These are phyloP conservation scores for Drosophila paracracens DNA, from an alignment of 2,888 invertebrate genomes.

Conservation along the genomic window DNA sequence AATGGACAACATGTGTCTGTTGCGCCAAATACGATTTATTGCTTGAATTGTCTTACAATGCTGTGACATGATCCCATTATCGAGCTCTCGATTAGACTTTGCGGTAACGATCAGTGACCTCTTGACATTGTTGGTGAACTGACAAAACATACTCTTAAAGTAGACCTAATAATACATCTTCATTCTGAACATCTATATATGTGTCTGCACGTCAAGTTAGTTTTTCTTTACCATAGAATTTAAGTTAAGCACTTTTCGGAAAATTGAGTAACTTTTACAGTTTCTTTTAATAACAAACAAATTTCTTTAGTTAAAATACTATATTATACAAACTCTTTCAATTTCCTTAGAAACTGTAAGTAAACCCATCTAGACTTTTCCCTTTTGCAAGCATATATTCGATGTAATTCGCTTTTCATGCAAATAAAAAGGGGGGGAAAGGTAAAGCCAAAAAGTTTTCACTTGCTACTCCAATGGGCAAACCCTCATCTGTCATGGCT, in stretches of 20 bases:
- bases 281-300: not conserved
- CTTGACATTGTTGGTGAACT: conserved; percentile 16
- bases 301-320: not conserved
- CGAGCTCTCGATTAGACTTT: conserved; percentile 15
- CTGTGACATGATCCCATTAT: conserved; percentile 58
- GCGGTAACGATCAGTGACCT: conserved; percentile 61
- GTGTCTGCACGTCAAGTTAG: not conserved
- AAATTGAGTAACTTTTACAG: not conserved
- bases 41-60: conserved; percentile 47
- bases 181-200: not conserved
- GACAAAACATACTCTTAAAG: not conserved
- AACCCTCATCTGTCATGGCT: conserved; percentile 39
- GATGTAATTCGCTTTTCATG: conserved; percentile 13
- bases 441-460: conserved; percentile 54
- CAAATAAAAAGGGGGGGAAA: conserved; percentile 37
- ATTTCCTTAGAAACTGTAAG: not conserved
- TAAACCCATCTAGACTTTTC: conserved; percentile 19
- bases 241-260: not conserved
- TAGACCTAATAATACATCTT: not conserved
- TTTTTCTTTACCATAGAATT: not conserved
- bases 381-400: conserved; percentile 31
- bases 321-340: not conserved
- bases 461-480: conserved; percentile 38
- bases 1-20: conserved; percentile 35
- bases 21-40: conserved; percentile 65